phyloP scores from a whole-genome alignment of 2,888 invertebrate genomes.

The Lasioglossum calceatum region DNA sequence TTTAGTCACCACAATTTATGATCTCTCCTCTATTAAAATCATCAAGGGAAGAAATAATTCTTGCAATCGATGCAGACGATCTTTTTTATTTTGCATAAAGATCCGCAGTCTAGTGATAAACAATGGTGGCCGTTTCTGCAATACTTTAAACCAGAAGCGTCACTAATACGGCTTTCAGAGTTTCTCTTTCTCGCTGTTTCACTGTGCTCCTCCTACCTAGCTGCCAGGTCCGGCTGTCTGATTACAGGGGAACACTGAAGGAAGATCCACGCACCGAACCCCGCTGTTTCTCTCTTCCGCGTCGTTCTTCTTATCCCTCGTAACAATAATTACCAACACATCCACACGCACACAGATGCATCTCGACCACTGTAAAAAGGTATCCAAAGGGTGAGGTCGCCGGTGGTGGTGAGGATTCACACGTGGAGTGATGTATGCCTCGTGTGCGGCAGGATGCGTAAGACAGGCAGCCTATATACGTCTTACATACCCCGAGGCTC shows the following conservation, averaged over 20 bases:
- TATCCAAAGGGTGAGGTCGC: constrained; percentile 50
- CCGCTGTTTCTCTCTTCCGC: constrained; percentile 70
- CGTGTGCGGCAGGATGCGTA: constrained; percentile 76
- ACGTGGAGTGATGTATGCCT: constrained; percentile 76
- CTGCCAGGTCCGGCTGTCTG: constrained; percentile 63
- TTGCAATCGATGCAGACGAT: no score
- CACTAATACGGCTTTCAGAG: constrained; percentile 56
- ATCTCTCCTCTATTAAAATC: no score
- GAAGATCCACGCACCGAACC: constrained; percentile 70
- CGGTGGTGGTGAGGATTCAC: constrained; percentile 67
- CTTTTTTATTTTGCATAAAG: no score
- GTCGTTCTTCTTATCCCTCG: constrained; percentile 72
- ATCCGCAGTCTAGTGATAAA: constrained; percentile 3
- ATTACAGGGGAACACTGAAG: constrained; percentile 76
- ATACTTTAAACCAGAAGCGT: constrained; percentile 51
- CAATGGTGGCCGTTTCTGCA: constrained; percentile 32
- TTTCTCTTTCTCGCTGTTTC: constrained; percentile 52
- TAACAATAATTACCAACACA: constrained; percentile 78
- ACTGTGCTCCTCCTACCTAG: constrained; percentile 43
- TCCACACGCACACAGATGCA: constrained; percentile 26
- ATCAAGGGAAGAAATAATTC: no score
- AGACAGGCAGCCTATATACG: constrained; percentile 77
- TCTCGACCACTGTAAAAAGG: constrained; percentile 19
- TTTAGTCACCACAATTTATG: no score
- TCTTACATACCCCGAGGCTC: constrained; percentile 74